phyloP scores from a whole-genome alignment of 2,888 invertebrate species.

The Ischnus inquisitorius region DNA sequence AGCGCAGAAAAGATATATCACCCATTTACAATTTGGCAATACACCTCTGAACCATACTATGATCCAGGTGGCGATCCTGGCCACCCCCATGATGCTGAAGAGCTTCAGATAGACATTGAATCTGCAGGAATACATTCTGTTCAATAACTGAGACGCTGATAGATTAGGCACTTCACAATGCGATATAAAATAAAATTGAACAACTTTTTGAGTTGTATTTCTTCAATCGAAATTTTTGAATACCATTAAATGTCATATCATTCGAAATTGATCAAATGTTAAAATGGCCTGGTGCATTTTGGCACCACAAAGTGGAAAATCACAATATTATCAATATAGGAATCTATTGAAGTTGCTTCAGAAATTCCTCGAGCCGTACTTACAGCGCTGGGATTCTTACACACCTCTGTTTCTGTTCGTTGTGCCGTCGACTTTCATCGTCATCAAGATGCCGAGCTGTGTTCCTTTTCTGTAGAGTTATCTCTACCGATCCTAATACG shows the following conservation, averaged over 20 bases:
- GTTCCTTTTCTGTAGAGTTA: constrained; percentile 89
- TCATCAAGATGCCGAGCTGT: constrained; percentile 88
- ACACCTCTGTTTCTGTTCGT: constrained; percentile 88
- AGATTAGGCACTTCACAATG: too few species aligned
- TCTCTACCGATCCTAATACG: constrained; percentile 89
- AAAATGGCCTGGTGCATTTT: too few species aligned
- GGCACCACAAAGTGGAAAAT: too few species aligned
- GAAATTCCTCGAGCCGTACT: not conserved
- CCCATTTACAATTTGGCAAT: constrained; percentile 89
- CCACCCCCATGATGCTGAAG: constrained; percentile 94
- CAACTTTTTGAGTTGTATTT: too few species aligned
- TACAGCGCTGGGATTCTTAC: constrained; percentile 42
- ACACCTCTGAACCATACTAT: constrained; percentile 92
- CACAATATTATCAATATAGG: too few species aligned
- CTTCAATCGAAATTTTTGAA: too few species aligned
- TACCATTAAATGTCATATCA: too few species aligned
- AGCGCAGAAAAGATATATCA: constrained; percentile 87
- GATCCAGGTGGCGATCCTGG: too few species aligned
- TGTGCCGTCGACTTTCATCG: constrained; percentile 89
- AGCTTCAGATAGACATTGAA: constrained; percentile 93
- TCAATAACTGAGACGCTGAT: too few species aligned
- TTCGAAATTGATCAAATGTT: too few species aligned
- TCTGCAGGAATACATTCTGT: constrained; percentile 84
- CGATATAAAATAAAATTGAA: not conserved
- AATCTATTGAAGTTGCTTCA: not conserved